Evolutionary conservation across 2,888 invertebrate species (phyloP), one percentile per base, ranked within the genome.

Genomic region (Copidosoma aretas): DNA sequence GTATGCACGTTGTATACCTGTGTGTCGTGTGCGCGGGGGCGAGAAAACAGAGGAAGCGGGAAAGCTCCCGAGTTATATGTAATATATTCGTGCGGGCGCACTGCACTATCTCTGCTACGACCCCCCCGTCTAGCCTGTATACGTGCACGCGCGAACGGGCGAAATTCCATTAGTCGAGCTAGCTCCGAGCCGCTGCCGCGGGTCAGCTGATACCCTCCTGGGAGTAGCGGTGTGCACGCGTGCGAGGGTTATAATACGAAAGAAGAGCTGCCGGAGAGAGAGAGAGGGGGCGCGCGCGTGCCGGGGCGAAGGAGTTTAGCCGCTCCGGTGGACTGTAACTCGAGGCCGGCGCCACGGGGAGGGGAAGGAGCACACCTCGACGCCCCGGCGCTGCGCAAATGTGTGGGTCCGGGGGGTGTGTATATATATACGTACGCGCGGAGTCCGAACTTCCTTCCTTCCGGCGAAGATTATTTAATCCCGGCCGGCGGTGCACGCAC

Each of bases 291-390:
- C 2, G 24, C 68, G 67, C 74, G 43, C 17, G 24, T 19, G 15
- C 12, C 17, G 1, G 73, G 75, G 75, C 76, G 74, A 77, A 76
- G 76, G 78, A 81, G 78, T 81, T 83, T 81, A 82, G 77, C 73
- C 80, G 82, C 81, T 83, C 77, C 80, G 77, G 75, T 82, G 81
- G 79, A 77, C 81, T 81, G 80, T 81, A 83, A 81, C 82, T 79
- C 76, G 73, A 80, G 65, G n/a, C 19, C 54, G 46, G 51, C 12
- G 43, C 41, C 24, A 54, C 21, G 39, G 39, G 14, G n/a, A n/a
- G n/a, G n/a, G n/a, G 25, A 58, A 51, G 21, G 49, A n/a, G 51
- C 54, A 21, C 51, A 32, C 43, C 54, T 21, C 32, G 32, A 24
- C 53, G 32, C 53, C 3, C 22, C 41, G 32, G 52, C 1, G n/a